Percentiles rank a stretch among this genome's conserved stretches.
phyloP scores from a whole-genome alignment of 2,113 vertebrate genomes.

The Arizona elegans region DNA sequence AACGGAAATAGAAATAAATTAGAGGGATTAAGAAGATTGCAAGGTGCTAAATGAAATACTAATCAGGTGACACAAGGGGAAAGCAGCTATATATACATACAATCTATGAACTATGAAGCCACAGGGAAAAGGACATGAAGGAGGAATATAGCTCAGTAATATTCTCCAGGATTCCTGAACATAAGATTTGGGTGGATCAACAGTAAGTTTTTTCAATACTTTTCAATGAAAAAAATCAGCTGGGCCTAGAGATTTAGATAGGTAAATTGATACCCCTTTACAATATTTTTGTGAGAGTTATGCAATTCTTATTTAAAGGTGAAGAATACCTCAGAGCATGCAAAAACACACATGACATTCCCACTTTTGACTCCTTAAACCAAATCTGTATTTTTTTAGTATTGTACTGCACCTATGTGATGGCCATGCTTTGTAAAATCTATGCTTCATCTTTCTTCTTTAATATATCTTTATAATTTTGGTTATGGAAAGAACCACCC shows the following conservation, averaged over 20 bases:
- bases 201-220: not conserved
- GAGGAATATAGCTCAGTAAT: not conserved
- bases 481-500: not conserved
- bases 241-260: not conserved
- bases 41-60: not conserved
- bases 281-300: not conserved
- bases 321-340: not conserved
- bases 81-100: not conserved
- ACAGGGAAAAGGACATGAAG: not conserved
- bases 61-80: not conserved
- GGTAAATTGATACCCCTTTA: not conserved
- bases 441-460: not conserved
- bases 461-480: not conserved
- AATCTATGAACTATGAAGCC: not conserved
- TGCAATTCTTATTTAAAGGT: not conserved
- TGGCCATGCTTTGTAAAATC: not conserved
- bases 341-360: not conserved
- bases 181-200: not conserved
- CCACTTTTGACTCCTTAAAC: not conserved
- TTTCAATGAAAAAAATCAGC: not conserved
- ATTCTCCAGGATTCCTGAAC: not conserved
- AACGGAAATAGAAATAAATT: not conserved
- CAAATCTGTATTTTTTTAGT: not conserved
- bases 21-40: not conserved
- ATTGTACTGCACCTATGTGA: not conserved